Conservation (phyloP, 2,797 vertebrate genomes). For the Brotula barbata region DNA sequence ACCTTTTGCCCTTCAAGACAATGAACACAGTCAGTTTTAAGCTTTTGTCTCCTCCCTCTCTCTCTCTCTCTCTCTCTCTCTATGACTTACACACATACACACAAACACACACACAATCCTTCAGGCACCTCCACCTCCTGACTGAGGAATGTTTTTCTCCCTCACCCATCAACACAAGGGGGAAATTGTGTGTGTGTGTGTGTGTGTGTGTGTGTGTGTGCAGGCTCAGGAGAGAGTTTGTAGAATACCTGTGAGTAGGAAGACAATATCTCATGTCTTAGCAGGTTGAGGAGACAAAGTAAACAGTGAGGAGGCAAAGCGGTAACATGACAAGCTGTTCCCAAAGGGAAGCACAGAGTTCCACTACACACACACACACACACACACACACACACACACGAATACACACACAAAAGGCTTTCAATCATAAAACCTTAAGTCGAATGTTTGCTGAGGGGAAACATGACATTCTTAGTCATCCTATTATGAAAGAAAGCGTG, state of each 20-base stretch:
- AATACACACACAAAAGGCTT: slow-evolving; percentile 9
- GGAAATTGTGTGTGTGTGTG: slow-evolving; percentile 53
- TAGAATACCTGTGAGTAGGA: slow-evolving; percentile 61
- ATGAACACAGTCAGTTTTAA: no score
- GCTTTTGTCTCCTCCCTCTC: slow-evolving; percentile 44
- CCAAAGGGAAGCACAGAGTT: slow-evolving; percentile 55
- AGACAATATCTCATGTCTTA: slow-evolving; percentile 71
- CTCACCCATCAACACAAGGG: slow-evolving; percentile 71
- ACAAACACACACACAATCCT: slow-evolving; percentile 59
- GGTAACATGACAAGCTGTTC: slow-evolving; percentile 66
- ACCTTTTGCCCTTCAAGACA: no score
- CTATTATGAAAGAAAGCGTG: slow-evolving; percentile 17
- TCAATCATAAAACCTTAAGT: slow-evolving; percentile 22
- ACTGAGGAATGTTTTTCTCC: slow-evolving; percentile 76
- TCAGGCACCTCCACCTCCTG: slow-evolving; percentile 62
- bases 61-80: slow-evolving; percentile 34
- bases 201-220: slow-evolving; percentile 25
- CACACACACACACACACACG: no score
- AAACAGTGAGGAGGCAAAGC: slow-evolving; percentile 67
- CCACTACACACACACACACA: slow-evolving; percentile 22
- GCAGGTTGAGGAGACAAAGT: slow-evolving; percentile 72
- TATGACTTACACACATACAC: slow-evolving; percentile 25
- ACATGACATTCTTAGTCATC: slow-evolving; percentile 12
- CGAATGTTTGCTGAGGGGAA: slow-evolving; percentile 16
- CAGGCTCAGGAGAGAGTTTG: slow-evolving; percentile 52